Conservation (phyloP, 2,113 vertebrate genomes). For the Colossoma macropomum region DNA sequence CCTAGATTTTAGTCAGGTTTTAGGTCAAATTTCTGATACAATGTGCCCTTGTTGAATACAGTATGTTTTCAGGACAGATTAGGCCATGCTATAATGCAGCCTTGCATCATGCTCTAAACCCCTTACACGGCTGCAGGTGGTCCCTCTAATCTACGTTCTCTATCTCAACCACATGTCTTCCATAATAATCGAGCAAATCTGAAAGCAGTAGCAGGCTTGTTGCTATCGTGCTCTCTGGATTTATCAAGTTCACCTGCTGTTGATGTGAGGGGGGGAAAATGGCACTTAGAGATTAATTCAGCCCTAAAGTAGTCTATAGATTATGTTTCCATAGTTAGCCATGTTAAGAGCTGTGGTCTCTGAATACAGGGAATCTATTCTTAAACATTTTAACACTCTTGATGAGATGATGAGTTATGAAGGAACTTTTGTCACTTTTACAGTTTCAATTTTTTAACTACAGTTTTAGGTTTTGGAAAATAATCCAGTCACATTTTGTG, state of each 20-base stretch:
- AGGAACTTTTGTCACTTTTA: neutral
- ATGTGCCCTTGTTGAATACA: slow-evolving; percentile 14
- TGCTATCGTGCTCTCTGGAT: slow-evolving; percentile 40
- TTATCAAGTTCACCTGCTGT: slow-evolving; percentile 66
- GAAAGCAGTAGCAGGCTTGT: slow-evolving; percentile 38
- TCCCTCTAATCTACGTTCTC: slow-evolving; percentile 44
- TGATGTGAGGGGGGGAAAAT: slow-evolving; percentile 4
- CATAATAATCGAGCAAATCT: slow-evolving; percentile 35
- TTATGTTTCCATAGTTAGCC: slow-evolving; percentile 71
- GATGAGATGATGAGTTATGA: neutral
- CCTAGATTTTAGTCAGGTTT: neutral
- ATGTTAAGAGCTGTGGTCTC: slow-evolving; percentile 35
- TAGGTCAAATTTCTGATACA: neutral
- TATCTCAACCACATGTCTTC: slow-evolving; percentile 46
- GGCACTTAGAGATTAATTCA: neutral
- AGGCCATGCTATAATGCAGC: slow-evolving; percentile 36
- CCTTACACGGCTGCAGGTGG: slow-evolving; percentile 45
- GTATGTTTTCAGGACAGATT: slow-evolving; percentile 25
- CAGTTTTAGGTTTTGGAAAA: too few relatives aligned
- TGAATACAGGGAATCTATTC: neutral
- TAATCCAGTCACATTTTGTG: too few relatives aligned
- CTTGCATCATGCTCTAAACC: slow-evolving; percentile 48
- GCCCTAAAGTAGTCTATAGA: slow-evolving; percentile 66
- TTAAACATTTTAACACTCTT: neutral
- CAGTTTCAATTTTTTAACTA: neutral